A percentile compares a stretch with the other conserved stretches of the same genome.
phyloP scores from a whole-genome alignment of 1,140 invertebrate genomes.

The Kradibia gibbosae region DNA sequence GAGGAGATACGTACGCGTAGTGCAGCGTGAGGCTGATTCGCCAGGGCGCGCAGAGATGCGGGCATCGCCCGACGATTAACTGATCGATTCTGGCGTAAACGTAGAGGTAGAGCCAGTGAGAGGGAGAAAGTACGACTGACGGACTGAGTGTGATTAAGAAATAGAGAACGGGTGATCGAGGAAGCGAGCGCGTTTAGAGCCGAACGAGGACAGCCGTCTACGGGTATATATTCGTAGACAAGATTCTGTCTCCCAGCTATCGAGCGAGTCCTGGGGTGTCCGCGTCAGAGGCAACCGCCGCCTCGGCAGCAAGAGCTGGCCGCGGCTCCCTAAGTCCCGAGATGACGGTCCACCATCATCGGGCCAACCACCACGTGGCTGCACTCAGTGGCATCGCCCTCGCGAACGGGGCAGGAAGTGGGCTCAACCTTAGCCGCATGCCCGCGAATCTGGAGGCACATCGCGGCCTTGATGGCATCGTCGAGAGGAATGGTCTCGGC shows the following conservation, averaged over 20 bases:
- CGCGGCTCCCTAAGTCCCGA: slow-evolving; percentile 65
- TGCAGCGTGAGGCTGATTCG: not conserved
- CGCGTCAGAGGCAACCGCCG: slow-evolving; percentile 56
- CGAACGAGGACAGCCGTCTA: too few species aligned
- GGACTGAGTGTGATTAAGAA: too few species aligned
- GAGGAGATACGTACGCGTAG: too few species aligned
- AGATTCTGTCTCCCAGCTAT: slow-evolving; percentile 70
- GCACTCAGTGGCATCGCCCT: slow-evolving; percentile 68
- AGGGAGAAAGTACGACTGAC: too few species aligned
- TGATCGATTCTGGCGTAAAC: not conserved
- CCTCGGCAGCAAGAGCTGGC: slow-evolving; percentile 11
- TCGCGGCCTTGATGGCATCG: slow-evolving; percentile 60
- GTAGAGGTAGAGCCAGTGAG: too few species aligned
- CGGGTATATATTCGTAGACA: too few species aligned
- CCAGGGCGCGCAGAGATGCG: not conserved
- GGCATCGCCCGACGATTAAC: not conserved
- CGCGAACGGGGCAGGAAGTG: slow-evolving; percentile 62
- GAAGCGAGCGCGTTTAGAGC: too few species aligned
- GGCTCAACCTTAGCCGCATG: slow-evolving; percentile 67
- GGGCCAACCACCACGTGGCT: slow-evolving; percentile 69
- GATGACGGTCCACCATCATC: slow-evolving; percentile 72
- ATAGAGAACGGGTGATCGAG: not conserved
- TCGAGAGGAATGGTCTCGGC: slow-evolving; percentile 56
- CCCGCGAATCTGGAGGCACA: slow-evolving; percentile 64
- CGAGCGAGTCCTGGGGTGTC: slow-evolving; percentile 67